Evolutionary conservation across 92 coral and sea anemone species (phyloP), one percentile per base, ranked within the genome.

Genomic region (Paramuricea clavata): DNA sequence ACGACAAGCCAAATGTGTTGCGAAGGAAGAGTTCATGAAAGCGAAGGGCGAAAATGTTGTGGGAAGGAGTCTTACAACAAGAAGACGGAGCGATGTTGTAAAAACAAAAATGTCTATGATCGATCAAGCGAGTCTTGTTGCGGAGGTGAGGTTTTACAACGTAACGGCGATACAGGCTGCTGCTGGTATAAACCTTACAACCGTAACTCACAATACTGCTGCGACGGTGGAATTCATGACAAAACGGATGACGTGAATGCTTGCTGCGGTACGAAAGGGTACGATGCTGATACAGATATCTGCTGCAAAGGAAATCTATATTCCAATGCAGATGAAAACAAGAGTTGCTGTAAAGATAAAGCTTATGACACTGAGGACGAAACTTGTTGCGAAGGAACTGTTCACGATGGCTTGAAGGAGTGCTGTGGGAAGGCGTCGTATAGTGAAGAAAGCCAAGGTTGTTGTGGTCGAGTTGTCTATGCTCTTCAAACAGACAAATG

Each of bases 391-490:
- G 72, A 65, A 65, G 72, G 72, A 65, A 12, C 21, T 8, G 39
- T 65, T 65, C 41, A 65, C 41, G 39, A 30, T 26, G 36, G 5
- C 19, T 12, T 6, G 28, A 33, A 12, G 28, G 28, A 65, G 41
- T 65, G 72, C 7, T 65, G 72, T 65, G 72, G 72, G 8, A 65
- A 65, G 4, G 72, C 16, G n/a, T 65, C 72, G 6, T 65, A 65
- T 26, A 12, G 28, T 65, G 72, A 65, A 65, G 72, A 16, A 30
- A 26, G 3, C 1, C 36, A 65, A 0, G 72, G 72, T 5, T 65
- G 72, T 65, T 65, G 72, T 65, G 7, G 25, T 16, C 72, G 39
- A 28, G 39, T 31, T 10, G 72, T 65, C 17, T 65, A 28, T 12
- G 72, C 27, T 27, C 72, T 27, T 15, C 8, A 65, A 33, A 65